Percentiles rank a stretch among this genome's conserved stretches.
These are phyloP conservation scores for Pherbina coryleti DNA, from an alignment of 2,888 invertebrate genomes.

Conservation along the genomic window DNA sequence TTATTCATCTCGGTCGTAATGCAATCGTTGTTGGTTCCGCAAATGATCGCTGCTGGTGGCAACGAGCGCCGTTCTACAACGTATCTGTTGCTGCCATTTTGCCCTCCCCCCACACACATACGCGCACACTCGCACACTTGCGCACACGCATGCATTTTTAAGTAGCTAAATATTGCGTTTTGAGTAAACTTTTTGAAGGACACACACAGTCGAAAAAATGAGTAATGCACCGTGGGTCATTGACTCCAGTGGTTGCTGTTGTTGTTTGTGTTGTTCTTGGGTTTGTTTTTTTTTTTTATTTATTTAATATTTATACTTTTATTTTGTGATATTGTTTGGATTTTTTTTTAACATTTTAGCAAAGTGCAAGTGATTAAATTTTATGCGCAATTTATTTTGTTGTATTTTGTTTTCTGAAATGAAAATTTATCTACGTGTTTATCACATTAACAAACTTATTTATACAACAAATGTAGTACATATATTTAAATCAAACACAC, in stretches of 20 bases:
- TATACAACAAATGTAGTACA: not conserved
- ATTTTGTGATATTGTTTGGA: slow-evolving; percentile 18
- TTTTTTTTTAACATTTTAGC: slow-evolving; percentile 3
- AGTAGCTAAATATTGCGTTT: not conserved
- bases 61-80: not conserved
- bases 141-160: slow-evolving; percentile 17
- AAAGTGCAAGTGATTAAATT: slow-evolving; percentile 66
- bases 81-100: not conserved
- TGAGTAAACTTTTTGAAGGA: slow-evolving; percentile 30
- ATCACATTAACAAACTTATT: slow-evolving; percentile 28
- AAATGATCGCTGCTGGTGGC: slow-evolving; percentile 9
- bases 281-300: slow-evolving; percentile 2
- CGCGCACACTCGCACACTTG: not conserved
- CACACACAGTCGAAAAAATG: slow-evolving; percentile 37
- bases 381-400: slow-evolving; percentile 67
- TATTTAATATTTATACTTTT: not conserved
- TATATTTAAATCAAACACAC: not conserved
- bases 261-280: slow-evolving; percentile 10
- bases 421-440: slow-evolving; percentile 34
- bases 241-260: slow-evolving; percentile 13
- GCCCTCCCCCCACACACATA: not conserved
- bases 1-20: slow-evolving; percentile 8
- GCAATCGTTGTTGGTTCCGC: not conserved
- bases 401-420: slow-evolving; percentile 24
- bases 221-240: slow-evolving; percentile 34